Evolutionary conservation across 2,113 vertebrate species (phyloP).

Genomic region (Cisticola juncidis): DNA sequence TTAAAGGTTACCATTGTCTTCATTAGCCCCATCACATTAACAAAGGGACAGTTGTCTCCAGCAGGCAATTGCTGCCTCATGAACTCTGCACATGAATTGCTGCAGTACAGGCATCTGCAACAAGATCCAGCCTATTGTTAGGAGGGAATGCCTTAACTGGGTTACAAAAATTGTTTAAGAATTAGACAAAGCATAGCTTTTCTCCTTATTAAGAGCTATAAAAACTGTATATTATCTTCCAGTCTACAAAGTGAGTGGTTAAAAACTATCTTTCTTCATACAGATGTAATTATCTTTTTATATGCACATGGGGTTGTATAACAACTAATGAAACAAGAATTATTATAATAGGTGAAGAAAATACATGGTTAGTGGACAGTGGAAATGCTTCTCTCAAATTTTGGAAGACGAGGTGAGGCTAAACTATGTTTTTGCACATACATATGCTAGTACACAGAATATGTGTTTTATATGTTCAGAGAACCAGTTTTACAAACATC

Average conservation of each 20-base stretch:
- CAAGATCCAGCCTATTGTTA: not conserved
- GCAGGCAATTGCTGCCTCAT: not conserved
- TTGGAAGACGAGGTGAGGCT: not conserved
- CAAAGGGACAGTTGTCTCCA: not conserved
- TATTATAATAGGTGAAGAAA: not conserved
- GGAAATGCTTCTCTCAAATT: not conserved
- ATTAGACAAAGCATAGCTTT: not conserved
- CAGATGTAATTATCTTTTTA: not conserved
- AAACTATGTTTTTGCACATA: not conserved
- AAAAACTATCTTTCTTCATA: not conserved
- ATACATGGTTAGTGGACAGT: not conserved
- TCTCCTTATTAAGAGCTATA: not conserved
- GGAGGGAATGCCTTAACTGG: not conserved
- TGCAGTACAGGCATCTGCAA: not conserved
- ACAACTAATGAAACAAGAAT: not conserved
- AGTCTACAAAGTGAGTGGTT: not conserved
- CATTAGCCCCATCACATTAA: constrained; percentile 22
- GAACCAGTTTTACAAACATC: not conserved
- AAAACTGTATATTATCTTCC: not conserved
- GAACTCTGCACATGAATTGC: not conserved
- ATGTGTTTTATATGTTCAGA: not conserved
- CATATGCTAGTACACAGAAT: not conserved
- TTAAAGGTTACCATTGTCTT: constrained; percentile 32
- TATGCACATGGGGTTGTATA: not conserved
- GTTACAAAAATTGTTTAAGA: not conserved